A percentile compares a stretch with the other conserved stretches of the same genome.
Conservation (phyloP, 1,140 invertebrate genomes). For the Penaeus vannamei region DNA sequence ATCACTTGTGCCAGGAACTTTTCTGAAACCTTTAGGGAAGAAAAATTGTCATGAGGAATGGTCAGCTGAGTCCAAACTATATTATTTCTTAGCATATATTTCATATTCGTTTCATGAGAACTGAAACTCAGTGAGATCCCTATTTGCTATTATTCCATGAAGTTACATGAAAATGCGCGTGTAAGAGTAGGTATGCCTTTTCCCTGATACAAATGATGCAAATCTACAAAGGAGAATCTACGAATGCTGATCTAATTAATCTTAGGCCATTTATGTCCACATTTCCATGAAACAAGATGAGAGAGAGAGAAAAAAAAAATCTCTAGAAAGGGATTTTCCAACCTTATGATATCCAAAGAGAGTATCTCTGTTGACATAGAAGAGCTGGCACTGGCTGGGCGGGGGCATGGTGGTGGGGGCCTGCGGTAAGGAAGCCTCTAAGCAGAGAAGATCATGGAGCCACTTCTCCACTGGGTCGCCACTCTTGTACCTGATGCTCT, state of each 20-base stretch:
- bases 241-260: no score
- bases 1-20: conserved; percentile 93
- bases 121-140: no score
- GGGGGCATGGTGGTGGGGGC: conserved; percentile 86
- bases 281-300: conserved; percentile 1
- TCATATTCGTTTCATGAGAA: no score
- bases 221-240: no score
- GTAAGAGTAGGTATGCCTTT: no score
- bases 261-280: no score
- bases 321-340: background rate
- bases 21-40: conserved; percentile 79
- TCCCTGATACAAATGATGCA: no score
- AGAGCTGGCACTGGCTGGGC: conserved; percentile 91
- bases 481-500: conserved; percentile 94
- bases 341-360: conserved; percentile 98
- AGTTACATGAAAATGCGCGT: background rate
- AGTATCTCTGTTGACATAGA: conserved; percentile 93
- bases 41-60: background rate
- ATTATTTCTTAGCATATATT: no score
- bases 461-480: conserved; percentile 93
- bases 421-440: conserved; percentile 83
- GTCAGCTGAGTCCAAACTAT: no score
- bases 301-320: background rate
- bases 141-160: no score
- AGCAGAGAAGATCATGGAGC: conserved; percentile 92